Conservation (phyloP, 2,797 vertebrate genomes). For the Anguilla anguilla region DNA sequence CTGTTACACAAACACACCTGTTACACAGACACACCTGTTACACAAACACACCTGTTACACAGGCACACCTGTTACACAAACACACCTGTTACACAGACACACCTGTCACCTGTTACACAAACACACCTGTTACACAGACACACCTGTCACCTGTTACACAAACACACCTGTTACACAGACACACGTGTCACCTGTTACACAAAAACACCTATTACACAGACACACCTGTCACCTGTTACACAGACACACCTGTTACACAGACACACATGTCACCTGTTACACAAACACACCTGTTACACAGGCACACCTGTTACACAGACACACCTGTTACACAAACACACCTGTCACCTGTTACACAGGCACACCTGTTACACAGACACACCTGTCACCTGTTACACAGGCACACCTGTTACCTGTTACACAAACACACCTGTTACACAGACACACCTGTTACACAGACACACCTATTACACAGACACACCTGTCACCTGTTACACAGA, state of each 20-base stretch:
- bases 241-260: neutral
- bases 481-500: neutral
- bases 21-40: neutral
- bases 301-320: neutral
- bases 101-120: neutral
- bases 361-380: neutral
- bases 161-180: neutral
- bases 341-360: neutral
- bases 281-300: neutral
- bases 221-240: neutral
- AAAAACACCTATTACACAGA: neutral
- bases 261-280: neutral
- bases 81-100: neutral
- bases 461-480: neutral
- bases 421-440: neutral
- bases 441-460: neutral
- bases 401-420: neutral
- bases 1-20: neutral
- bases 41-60: neutral
- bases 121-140: neutral
- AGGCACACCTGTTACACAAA: neutral
- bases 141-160: neutral
- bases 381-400: neutral
- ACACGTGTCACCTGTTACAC: neutral
- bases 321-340: neutral